Evolutionary conservation across 2,797 vertebrate genomes (phyloP), one percentile per base, ranked within the genome.

Genomic region (Chrysolophus pictus): DNA sequence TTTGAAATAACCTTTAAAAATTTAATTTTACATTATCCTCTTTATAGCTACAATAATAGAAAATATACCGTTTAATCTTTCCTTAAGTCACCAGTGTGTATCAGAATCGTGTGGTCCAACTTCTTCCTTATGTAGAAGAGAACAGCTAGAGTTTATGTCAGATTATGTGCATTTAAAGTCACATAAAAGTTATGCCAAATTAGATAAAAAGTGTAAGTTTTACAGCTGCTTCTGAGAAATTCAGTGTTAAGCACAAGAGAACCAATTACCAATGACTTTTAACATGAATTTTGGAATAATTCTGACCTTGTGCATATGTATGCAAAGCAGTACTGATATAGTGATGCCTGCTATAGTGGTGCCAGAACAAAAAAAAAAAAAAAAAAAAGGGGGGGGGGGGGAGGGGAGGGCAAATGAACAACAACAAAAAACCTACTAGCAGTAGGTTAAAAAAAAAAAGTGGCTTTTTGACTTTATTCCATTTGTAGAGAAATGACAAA

Each of bases 131-230:
- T 39, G 24, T 71, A 74, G 80, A 31, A 71, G 12, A 11, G 14
- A 17, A 29, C 9, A 47, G 21, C 31, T 87, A 42, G 37, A 19
- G 28, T 80, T 84, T 83, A 33, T 68, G 83, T 91, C 21, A 69
- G 68, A 41, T 49, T 10, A 1, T 31, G 26, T 13, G 11, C 42
- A 41, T 75, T 78, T 88, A 14, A 91, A 80, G 12, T 76, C 5
- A 33, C 12, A 11, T 60, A 46, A 51, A 78, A 56, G 2, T 71
- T 59, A 59, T 21, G 49, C 46, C 7, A 51, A 44, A 51, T 26
- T 49, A 55, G 23, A 37, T 33, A 29, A 64, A 71, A 39, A n/a
- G 10, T 15, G 0, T 53, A 56, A 8, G 5, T 3, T 14, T 1
- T 76, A 47, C 78, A 2, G 7, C n/a, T 69, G 6, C 31, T 29